Evolutionary conservation across 1,140 invertebrate genomes (phyloP).

Genomic region (Drosophila teissieri): DNA sequence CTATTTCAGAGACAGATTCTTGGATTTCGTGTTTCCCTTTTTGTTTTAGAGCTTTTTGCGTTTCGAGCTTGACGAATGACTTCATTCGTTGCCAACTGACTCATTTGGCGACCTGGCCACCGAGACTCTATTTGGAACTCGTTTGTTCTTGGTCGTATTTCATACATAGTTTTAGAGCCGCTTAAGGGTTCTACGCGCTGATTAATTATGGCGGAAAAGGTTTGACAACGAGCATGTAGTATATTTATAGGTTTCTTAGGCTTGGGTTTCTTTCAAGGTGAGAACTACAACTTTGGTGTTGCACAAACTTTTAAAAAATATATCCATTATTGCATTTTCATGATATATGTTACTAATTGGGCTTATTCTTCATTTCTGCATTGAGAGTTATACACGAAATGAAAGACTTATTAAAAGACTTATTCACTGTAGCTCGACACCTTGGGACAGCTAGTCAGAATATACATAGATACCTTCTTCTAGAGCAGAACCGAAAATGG

Average conservation of each 20-base stretch:
- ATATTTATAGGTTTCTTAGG: constrained; percentile 1
- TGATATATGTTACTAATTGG: too few species aligned
- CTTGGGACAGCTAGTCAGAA: too few species aligned
- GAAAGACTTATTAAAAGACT: too few species aligned
- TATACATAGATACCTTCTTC: background rate
- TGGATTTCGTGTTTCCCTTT: constrained; percentile 11
- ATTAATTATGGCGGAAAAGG: constrained; percentile 49
- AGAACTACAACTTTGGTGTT: too few species aligned
- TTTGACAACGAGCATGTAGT: constrained; percentile 8
- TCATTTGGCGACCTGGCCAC: constrained; percentile 37
- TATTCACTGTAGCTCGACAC: too few species aligned
- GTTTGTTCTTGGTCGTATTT: constrained; percentile 20
- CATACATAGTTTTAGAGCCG: constrained; percentile 28
- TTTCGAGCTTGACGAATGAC: constrained; percentile 44
- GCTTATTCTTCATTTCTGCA: too few species aligned
- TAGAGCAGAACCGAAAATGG: background rate
- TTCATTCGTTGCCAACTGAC: constrained; percentile 38
- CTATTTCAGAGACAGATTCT: constrained; percentile 50
- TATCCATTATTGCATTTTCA: too few species aligned
- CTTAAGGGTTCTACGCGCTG: constrained; percentile 32
- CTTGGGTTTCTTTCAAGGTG: background rate
- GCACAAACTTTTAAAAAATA: too few species aligned
- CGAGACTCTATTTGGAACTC: constrained; percentile 37
- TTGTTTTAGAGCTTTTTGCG: constrained; percentile 11
- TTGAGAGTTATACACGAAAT: too few species aligned